Evolutionary conservation across 2,113 vertebrate genomes (phyloP).

Genomic region (Xiphophorus maculatus): DNA sequence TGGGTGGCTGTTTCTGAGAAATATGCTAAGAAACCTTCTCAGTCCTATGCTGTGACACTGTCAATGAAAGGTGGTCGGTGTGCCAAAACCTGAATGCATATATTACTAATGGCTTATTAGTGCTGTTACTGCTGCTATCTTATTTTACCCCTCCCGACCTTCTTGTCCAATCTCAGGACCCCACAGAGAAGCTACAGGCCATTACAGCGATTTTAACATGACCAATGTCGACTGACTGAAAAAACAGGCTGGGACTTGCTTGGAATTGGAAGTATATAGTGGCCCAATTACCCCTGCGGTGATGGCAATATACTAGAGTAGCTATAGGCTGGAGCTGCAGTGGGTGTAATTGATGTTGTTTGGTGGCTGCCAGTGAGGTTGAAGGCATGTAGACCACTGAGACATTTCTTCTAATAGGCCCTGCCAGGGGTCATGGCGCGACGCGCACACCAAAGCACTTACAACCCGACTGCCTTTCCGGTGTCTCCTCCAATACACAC

Average conservation of each 20-base stretch:
- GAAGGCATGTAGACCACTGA: slow-evolving; percentile 69
- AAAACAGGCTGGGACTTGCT: slow-evolving; percentile 70
- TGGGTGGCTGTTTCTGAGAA: slow-evolving; percentile 25
- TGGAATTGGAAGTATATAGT: slow-evolving; percentile 73
- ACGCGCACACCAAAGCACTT: slow-evolving; percentile 57
- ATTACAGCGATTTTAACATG: slow-evolving; percentile 75
- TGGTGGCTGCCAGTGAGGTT: slow-evolving; percentile 66
- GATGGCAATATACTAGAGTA: slow-evolving; percentile 72
- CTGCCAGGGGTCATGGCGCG: slow-evolving; percentile 69
- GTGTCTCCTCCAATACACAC: slow-evolving; percentile 38
- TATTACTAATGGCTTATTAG: slow-evolving; percentile 27
- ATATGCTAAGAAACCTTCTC: slow-evolving; percentile 9
- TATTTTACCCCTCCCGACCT: slow-evolving; percentile 26
- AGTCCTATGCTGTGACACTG: background rate
- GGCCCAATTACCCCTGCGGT: slow-evolving; percentile 78
- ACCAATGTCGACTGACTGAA: slow-evolving; percentile 62
- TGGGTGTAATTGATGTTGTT: slow-evolving; percentile 78
- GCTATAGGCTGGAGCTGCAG: slow-evolving; percentile 64
- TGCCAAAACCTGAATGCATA: slow-evolving; percentile 23
- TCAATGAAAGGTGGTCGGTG: background rate
- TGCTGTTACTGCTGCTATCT: slow-evolving; percentile 15
- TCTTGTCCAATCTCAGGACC: slow-evolving; percentile 58
- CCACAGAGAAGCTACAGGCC: slow-evolving; percentile 49
- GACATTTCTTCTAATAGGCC: slow-evolving; percentile 71
- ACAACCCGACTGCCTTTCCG: slow-evolving; percentile 50